Evolutionary conservation across 2,888 invertebrate species (phyloP).

Genomic region (Helleia helle): DNA sequence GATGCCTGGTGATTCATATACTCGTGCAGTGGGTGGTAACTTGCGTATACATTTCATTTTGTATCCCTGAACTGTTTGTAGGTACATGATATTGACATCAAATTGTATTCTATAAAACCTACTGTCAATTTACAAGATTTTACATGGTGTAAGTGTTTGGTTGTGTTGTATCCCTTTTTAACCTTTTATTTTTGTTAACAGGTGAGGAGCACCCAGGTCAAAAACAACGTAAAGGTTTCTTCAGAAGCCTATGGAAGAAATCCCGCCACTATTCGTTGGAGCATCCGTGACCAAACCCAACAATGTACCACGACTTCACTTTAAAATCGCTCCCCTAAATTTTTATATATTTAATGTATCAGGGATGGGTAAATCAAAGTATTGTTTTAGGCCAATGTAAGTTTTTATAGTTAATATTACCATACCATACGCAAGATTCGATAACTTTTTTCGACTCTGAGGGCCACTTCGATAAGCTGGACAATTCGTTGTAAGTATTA

Average conservation of each 20-base stretch:
- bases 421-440: slow-evolving; percentile 9
- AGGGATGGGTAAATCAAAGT: slow-evolving; percentile 5
- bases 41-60: too few species aligned
- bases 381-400: slow-evolving; percentile 14
- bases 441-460: background rate
- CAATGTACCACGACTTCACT: slow-evolving; percentile 20
- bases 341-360: slow-evolving; percentile 1
- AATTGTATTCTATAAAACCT: too few species aligned
- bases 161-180: too few species aligned
- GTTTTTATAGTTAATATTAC: slow-evolving; percentile 10
- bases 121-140: too few species aligned
- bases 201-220: slow-evolving; percentile 78
- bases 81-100: too few species aligned
- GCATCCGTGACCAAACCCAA: slow-evolving; percentile 78
- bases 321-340: slow-evolving; percentile 25
- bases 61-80: too few species aligned
- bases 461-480: background rate
- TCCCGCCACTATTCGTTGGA: slow-evolving; percentile 90
- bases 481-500: background rate
- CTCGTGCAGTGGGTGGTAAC: too few species aligned
- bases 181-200: slow-evolving; percentile 55
- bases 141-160: too few species aligned
- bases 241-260: slow-evolving; percentile 91
- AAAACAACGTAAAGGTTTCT: slow-evolving; percentile 90
- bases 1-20: too few species aligned